Evolutionary conservation across 2,797 vertebrate species (phyloP).

Genomic region (Etheostoma perlongum): DNA sequence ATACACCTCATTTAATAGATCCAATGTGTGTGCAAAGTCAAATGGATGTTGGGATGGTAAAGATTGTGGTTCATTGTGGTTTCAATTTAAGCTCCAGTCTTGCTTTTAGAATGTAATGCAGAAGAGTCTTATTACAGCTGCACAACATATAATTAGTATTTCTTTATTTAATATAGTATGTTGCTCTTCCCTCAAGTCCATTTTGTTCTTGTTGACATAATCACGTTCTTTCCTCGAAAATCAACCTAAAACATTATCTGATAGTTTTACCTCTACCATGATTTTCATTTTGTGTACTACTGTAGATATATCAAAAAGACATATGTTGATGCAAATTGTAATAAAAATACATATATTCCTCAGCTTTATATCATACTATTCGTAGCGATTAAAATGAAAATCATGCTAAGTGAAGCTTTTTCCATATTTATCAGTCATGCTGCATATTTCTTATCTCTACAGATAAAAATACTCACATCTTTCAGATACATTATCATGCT

Average conservation of each 20-base stretch:
- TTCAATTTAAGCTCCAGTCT: not conserved
- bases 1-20: constrained; percentile 17
- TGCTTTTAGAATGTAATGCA: not conserved
- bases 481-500: constrained; percentile 51
- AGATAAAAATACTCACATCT: constrained; percentile 62
- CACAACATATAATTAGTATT: not conserved
- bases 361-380: constrained; percentile 37
- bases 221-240: not conserved
- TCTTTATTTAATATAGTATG: not conserved
- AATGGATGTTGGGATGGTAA: constrained; percentile 6
- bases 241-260: not conserved
- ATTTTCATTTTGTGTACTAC: not conserved
- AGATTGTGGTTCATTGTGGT: not conserved
- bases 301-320: not conserved
- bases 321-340: constrained; percentile 15
- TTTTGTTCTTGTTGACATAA: constrained; percentile 1
- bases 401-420: constrained; percentile 37
- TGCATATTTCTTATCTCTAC: constrained; percentile 46
- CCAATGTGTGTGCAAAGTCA: constrained; percentile 11
- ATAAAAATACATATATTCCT: constrained; percentile 16
- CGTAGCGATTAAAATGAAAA: constrained; percentile 38
- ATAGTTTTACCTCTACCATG: not conserved
- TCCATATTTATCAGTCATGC: constrained; percentile 49
- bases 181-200: not conserved
- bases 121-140: not conserved